Base-by-base conservation (phyloP, 1,140 invertebrate genomes). In the Drosophila nannoptera region DNA sequence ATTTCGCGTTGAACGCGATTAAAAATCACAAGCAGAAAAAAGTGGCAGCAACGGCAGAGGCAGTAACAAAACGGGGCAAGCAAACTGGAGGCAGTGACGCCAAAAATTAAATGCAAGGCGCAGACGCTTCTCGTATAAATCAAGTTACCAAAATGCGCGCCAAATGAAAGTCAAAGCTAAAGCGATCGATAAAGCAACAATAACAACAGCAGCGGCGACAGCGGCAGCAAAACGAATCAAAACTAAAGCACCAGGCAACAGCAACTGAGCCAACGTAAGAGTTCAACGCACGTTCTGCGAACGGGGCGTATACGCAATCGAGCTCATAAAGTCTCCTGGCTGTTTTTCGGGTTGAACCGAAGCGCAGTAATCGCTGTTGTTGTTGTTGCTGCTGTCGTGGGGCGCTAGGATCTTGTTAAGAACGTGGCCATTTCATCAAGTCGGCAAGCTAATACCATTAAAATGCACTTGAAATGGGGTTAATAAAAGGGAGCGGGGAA, bases 231-330 rank as follows among this genome's bases (percentile, higher is more conserved):
- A 77, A 52, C 77, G 75, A 71, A 82, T 84, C 81, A 84, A 77
- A 84, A 84, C 81, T 80, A 86, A 86, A 84, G 77, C 81, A 86
- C 45, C 63, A 46, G 43, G 38, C 72, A 50, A 58, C 11, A 45
- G n/a, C 12, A 70, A 69, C 45, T 40, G 69, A 46, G 38, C 16
- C 60, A n/a, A 45, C 60, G 59, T 54, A 69, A 83, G 64, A 75
- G 81, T 84, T 84, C 81, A 84, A 84, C 86, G 81, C 65, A 77
- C 80, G 77, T 71, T 68, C 43, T 38, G 68, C 55, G 54, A 84
- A 84, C 64, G 81, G 81, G 81, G 81, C 81, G 81, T 84, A 84
- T 84, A 86, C 81, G 81, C 77, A 86, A 84, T 86, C 81, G 80
- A 78, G 58, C 63, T 73, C 76, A 84, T 84, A 80, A 83, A 84